Conservation (phyloP, 2,888 invertebrate species). For the Eugnorisma glareosa region DNA sequence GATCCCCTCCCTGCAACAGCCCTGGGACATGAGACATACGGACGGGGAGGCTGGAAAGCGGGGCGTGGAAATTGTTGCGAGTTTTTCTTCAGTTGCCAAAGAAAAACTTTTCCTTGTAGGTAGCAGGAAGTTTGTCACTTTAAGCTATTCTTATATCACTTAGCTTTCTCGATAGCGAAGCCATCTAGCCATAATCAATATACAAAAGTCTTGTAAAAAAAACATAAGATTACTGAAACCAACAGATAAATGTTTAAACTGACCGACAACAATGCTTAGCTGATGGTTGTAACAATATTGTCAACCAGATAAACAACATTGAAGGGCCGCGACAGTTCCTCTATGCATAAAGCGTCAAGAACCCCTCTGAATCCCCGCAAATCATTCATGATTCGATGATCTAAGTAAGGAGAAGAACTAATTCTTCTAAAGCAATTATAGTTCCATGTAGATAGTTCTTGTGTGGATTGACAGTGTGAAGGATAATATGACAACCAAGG, state of each 20-base stretch:
- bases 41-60: constrained; percentile 43
- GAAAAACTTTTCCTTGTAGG: neutral
- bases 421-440: neutral
- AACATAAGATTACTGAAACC: neutral
- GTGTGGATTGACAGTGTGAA: too few species aligned
- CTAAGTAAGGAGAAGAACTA: neutral
- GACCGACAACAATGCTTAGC: neutral
- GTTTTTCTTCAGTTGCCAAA: neutral
- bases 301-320: neutral
- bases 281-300: neutral
- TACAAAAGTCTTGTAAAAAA: neutral
- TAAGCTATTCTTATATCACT: neutral
- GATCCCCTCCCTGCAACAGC: constrained; percentile 59
- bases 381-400: neutral
- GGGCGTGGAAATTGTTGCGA: constrained; percentile 8
- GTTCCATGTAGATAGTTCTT: neutral
- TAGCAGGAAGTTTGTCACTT: neutral
- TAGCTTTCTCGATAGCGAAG: neutral
- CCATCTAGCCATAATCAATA: neutral
- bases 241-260: neutral
- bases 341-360: neutral
- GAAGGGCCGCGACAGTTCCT: neutral
- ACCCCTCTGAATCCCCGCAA: neutral
- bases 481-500: too few species aligned
- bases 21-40: constrained; percentile 62